A percentile compares a stretch with the other conserved stretches of the same genome.
Conservation (phyloP, 2,797 vertebrate genomes). For the Acrossocheilus fasciatus region DNA sequence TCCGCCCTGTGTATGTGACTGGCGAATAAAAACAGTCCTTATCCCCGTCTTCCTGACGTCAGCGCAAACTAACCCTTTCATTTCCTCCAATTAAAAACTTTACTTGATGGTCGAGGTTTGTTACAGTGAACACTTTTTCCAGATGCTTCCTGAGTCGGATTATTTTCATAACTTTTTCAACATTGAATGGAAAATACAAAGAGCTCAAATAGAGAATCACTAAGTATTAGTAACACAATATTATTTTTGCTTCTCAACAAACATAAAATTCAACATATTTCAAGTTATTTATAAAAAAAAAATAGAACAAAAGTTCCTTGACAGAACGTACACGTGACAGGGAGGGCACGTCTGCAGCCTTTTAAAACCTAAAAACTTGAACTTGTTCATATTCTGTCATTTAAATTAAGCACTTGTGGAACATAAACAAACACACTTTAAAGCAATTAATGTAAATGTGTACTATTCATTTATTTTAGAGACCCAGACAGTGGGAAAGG, state of each 20-base stretch:
- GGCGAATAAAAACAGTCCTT: conserved; percentile 19
- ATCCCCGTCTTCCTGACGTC: conserved; percentile 57
- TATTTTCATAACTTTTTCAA: background rate
- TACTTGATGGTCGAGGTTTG: background rate
- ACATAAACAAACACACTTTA: background rate
- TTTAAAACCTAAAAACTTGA: background rate
- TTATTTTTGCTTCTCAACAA: background rate
- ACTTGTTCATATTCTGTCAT: background rate
- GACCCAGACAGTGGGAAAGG: background rate
- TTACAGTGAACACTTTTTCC: background rate
- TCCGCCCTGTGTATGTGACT: background rate
- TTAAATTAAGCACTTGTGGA: background rate
- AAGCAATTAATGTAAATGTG: background rate
- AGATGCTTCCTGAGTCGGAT: background rate
- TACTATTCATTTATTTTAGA: background rate
- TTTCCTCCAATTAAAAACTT: conserved; percentile 29
- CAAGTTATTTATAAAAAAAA: background rate
- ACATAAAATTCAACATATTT: background rate
- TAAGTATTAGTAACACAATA: background rate
- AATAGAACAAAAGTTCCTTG: background rate
- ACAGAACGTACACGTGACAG: background rate
- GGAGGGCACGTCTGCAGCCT: too few relatives aligned
- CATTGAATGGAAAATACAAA: background rate
- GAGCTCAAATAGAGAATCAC: background rate
- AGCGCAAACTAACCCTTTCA: conserved; percentile 52